phyloP scores from a whole-genome alignment of 2,888 invertebrate genomes.

The Corythucha ciliata region DNA sequence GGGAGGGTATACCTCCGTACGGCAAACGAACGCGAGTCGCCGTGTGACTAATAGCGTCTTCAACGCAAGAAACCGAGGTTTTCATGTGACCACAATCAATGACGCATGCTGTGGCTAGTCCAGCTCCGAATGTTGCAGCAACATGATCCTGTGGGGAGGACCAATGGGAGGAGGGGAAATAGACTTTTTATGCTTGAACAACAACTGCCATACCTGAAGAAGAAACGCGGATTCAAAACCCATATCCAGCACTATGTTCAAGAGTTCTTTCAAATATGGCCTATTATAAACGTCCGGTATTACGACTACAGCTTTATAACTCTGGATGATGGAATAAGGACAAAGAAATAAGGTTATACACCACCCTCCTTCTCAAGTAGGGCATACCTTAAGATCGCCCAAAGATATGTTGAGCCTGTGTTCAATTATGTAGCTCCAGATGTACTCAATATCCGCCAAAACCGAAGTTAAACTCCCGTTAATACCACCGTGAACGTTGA shows the following conservation, averaged over 20 bases:
- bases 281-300: slow-evolving; percentile 85
- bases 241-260: slow-evolving; percentile 68
- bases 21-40: slow-evolving; percentile 57
- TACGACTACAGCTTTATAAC: slow-evolving; percentile 76
- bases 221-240: slow-evolving; percentile 79
- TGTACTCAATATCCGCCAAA: slow-evolving; percentile 72
- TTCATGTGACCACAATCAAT: slow-evolving; percentile 94
- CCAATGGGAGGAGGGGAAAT: no score
- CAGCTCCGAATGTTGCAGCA: slow-evolving; percentile 75
- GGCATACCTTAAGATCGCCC: slow-evolving; percentile 46
- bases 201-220: slow-evolving; percentile 54
- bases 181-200: background rate
- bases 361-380: background rate
- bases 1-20: no score
- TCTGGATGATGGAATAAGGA: no score
- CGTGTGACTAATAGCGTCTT: slow-evolving; percentile 88
- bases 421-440: slow-evolving; percentile 76
- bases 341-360: no score
- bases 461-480: slow-evolving; percentile 81
- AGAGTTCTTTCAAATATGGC: slow-evolving; percentile 73
- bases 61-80: slow-evolving; percentile 90
- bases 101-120: slow-evolving; percentile 79
- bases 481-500: slow-evolving; percentile 72
- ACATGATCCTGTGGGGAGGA: slow-evolving; percentile 66
- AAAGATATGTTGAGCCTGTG: slow-evolving; percentile 65